Percentiles rank a stretch among this genome's conserved stretches.
phyloP scores from a whole-genome alignment of 2,888 invertebrate genomes.

The Oxytorus armatus region DNA sequence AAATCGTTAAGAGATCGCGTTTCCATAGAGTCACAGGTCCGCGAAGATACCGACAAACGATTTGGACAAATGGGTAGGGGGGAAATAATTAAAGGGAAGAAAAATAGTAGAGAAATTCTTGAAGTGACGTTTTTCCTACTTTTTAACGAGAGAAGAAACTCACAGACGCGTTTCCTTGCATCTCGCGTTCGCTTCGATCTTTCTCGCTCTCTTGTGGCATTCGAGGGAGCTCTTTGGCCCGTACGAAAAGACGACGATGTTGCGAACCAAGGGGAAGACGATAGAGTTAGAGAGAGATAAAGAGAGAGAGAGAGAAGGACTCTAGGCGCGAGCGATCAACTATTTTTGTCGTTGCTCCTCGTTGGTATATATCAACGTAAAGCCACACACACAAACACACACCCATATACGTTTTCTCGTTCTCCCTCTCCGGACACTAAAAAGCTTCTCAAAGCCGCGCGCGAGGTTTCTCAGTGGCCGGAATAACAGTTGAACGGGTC shows the following conservation, averaged over 20 bases:
- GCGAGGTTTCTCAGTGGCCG: conserved; percentile 52
- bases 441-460: conserved; percentile 39
- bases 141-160: background rate
- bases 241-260: conserved; percentile 39
- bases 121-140: conserved; percentile 22
- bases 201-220: conserved; percentile 7
- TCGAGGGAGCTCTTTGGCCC: conserved; percentile 24
- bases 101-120: background rate
- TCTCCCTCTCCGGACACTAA: conserved; percentile 60
- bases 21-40: no score
- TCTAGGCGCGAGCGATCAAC: conserved; percentile 75
- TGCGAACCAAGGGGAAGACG: conserved; percentile 40
- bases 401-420: conserved; percentile 71
- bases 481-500: conserved; percentile 49
- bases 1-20: no score
- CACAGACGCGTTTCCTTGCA: background rate
- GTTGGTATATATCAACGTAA: conserved; percentile 69
- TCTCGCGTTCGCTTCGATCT: conserved; percentile 1
- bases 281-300: conserved; percentile 32
- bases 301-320: conserved; percentile 36
- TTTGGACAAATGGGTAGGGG: no score
- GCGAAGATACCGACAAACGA: no score
- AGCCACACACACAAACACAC: no score
- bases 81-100: background rate
- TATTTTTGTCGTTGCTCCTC: conserved; percentile 78